These are phyloP conservation scores for Melanostoma mellinum DNA, from an alignment of 2,888 invertebrate species.

Conservation along the genomic window DNA sequence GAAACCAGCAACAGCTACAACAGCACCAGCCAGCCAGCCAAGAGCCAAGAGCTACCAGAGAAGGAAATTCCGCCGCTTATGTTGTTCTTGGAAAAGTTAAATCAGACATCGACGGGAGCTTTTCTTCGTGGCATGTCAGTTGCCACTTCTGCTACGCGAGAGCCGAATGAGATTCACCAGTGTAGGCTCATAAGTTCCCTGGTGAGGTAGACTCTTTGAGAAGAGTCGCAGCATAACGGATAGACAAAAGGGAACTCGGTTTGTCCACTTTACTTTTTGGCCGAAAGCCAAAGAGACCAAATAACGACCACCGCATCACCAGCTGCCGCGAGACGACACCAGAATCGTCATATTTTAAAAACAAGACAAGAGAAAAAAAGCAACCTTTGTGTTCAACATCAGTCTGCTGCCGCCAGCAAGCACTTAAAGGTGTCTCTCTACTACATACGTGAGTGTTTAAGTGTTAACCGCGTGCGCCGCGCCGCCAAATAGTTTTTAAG, in stretches of 20 bases:
- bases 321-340: constrained; percentile 25
- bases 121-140: constrained; percentile 36
- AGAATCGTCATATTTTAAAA: constrained; percentile 57
- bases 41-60: constrained; percentile 37
- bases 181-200: constrained; percentile 68
- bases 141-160: constrained; percentile 42
- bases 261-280: constrained; percentile 53
- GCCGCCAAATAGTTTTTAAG: constrained; percentile 55
- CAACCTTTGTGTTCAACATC: constrained; percentile 57
- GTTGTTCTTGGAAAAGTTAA: constrained; percentile 71
- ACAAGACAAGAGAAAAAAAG: background rate
- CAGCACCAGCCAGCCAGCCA: constrained; percentile 14
- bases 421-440: constrained; percentile 54
- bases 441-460: constrained; percentile 29
- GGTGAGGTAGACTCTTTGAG: constrained; percentile 55
- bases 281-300: constrained; percentile 52
- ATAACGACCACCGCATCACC: constrained; percentile 34
- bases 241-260: constrained; percentile 52
- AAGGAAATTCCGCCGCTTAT: constrained; percentile 50
- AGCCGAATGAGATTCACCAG: constrained; percentile 46
- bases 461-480: constrained; percentile 48
- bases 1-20: constrained; percentile 33
- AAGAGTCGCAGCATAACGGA: constrained; percentile 15
- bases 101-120: constrained; percentile 61
- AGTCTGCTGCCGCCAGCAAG: constrained; percentile 60